phyloP scores from a whole-genome alignment of 2,113 vertebrate species.

The Otus sunia region DNA sequence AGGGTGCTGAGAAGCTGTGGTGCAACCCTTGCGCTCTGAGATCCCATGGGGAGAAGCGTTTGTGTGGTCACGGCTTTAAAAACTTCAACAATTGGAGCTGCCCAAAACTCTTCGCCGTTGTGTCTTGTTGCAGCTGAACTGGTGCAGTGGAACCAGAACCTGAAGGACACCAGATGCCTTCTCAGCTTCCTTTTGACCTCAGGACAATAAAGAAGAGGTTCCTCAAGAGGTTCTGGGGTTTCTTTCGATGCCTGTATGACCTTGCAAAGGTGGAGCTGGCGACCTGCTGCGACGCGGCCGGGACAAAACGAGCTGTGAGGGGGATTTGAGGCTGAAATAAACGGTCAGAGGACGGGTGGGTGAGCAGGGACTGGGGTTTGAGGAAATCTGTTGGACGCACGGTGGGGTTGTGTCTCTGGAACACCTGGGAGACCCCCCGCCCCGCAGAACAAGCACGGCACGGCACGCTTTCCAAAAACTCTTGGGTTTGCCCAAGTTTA shows the following conservation, averaged over 20 bases:
- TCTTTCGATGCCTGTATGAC: too few relatives aligned
- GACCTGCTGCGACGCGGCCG: rapidly evolving
- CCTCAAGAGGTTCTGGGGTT: background rate
- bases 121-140: background rate
- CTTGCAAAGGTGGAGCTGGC: background rate
- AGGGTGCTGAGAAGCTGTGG: background rate
- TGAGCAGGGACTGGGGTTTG: background rate
- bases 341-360: rapidly evolving
- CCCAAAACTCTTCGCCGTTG: background rate
- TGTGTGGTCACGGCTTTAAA: background rate
- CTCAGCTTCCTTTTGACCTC: background rate
- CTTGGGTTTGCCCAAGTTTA: background rate
- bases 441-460: too few relatives aligned
- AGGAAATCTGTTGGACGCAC: background rate
- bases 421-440: background rate
- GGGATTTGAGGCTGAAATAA: background rate
- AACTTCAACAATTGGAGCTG: background rate
- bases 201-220: background rate
- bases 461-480: background rate
- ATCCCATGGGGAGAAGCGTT: background rate
- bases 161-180: background rate
- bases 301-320: background rate
- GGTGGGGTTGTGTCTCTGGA: background rate
- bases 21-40: background rate
- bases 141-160: too few relatives aligned